Evolutionary conservation across 2,113 vertebrate genomes (phyloP).

Genomic region (Dasyurus viverrinus): DNA sequence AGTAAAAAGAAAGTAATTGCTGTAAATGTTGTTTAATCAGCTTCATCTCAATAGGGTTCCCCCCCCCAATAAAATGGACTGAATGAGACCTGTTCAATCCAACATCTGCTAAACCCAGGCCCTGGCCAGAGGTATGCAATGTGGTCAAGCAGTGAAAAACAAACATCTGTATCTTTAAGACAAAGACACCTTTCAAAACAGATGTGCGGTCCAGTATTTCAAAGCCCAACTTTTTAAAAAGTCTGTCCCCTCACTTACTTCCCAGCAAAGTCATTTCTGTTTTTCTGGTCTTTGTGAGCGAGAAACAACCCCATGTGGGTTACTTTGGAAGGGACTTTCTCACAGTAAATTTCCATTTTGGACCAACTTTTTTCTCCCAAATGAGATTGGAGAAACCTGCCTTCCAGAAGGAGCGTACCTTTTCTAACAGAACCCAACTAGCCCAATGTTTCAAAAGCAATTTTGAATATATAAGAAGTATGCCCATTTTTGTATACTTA

Average conservation of each 20-base stretch:
- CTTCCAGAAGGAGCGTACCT: slow-evolving; percentile 67
- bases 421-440: slow-evolving; percentile 60
- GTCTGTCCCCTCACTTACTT: slow-evolving; percentile 68
- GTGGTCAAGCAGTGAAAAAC: slow-evolving; percentile 61
- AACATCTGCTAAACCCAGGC: slow-evolving; percentile 58
- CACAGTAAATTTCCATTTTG: slow-evolving; percentile 77
- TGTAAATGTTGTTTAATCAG: slow-evolving; percentile 23
- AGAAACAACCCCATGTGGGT: slow-evolving; percentile 56
- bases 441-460: slow-evolving; percentile 56
- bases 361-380: slow-evolving; percentile 60
- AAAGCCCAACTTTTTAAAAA: slow-evolving; percentile 63
- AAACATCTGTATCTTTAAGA: slow-evolving; percentile 79
- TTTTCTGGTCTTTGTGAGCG: slow-evolving; percentile 59
- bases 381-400: slow-evolving; percentile 65
- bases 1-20: slow-evolving; percentile 27
- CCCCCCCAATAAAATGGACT: slow-evolving; percentile 49
- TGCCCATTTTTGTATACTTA: not conserved
- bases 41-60: not conserved
- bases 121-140: slow-evolving; percentile 45
- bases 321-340: slow-evolving; percentile 56
- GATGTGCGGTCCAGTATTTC: slow-evolving; percentile 63
- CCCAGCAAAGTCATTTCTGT: slow-evolving; percentile 76
- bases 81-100: slow-evolving; percentile 69
- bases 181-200: slow-evolving; percentile 82
- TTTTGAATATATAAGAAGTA: slow-evolving; percentile 70